Evolutionary conservation across 1,140 invertebrate genomes (phyloP), one percentile per base, ranked within the genome.

Genomic region (Bombus turneri): DNA sequence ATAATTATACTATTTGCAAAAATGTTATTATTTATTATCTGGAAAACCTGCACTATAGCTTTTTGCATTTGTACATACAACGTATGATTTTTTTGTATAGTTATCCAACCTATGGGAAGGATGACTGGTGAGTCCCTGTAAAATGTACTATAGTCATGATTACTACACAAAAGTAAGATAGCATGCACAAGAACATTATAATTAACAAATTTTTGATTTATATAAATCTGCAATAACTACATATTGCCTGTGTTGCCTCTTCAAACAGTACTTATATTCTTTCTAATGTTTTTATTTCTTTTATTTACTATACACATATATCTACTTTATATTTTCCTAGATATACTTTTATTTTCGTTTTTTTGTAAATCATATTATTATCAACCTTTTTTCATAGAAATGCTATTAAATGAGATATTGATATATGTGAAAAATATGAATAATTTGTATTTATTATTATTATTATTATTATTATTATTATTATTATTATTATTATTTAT

Each of bases 91-190:
- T 93, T 94, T 94, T 93, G 92, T 94, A 94, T 96, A 96, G 96
- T 96, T 96, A 96, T 95, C 95, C 95, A 92, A 95, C 95, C 93
- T 96, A 96, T 95, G 95, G 95, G 92, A 96, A 96, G 95, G 96
- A 96, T 94, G 95, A 96, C 93, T 96, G 96, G 96, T 96, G 95
- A 96, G 96, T 96, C 92, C 88, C 91, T 93, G 91, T 91, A 93
- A 92, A 91, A 93, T 93, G 91, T 94, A 93, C 90, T 93, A 92
- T 94, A 93, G 88, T 89, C 85, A 90, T 81, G 68, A 88, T 79
- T 90, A 86, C 82, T 71, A 84, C 83, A 78, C 34, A 81, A 83
- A 86, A 86, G 82, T 90, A 89, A 91, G 81, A 88, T 72, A 90
- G 87, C 90, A 91, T 91, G 89, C 87, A 88, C 39, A 91, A 88